Percentiles rank a stretch among this genome's conserved stretches.
These are phyloP conservation scores for Sclerurus mexicanus DNA, from an alignment of 2,113 vertebrate genomes.

Conservation along the genomic window DNA sequence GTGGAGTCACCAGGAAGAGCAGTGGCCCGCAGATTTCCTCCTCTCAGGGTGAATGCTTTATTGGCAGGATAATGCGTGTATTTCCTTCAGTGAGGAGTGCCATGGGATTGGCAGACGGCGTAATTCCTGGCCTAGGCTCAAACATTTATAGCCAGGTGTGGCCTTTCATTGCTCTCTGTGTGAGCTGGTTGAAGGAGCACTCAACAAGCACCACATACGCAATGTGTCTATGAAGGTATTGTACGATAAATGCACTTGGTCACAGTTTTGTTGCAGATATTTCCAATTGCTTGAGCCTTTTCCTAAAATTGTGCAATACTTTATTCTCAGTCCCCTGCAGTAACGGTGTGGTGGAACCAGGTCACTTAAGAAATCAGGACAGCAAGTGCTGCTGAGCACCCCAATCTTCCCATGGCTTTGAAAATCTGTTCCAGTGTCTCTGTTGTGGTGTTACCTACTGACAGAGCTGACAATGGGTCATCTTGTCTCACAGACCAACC, in stretches of 20 bases:
- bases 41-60: background rate
- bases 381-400: background rate
- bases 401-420: background rate
- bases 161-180: background rate
- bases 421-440: background rate
- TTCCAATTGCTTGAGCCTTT: background rate
- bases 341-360: background rate
- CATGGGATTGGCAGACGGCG: background rate
- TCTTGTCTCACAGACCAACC: background rate
- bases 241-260: background rate
- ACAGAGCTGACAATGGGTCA: background rate
- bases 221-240: background rate
- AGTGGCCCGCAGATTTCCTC: background rate
- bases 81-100: background rate
- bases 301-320: background rate
- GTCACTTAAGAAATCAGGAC: background rate
- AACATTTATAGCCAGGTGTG: background rate
- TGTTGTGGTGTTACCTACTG: background rate
- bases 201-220: background rate
- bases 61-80: slow-evolving; percentile 1
- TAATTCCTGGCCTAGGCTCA: background rate
- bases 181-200: background rate
- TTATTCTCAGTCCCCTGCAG: background rate
- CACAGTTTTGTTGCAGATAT: background rate
- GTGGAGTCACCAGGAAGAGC: background rate